Evolutionary conservation across 2,113 vertebrate genomes (phyloP), one percentile per base, ranked within the genome.

Genomic region (Sclerurus mexicanus): DNA sequence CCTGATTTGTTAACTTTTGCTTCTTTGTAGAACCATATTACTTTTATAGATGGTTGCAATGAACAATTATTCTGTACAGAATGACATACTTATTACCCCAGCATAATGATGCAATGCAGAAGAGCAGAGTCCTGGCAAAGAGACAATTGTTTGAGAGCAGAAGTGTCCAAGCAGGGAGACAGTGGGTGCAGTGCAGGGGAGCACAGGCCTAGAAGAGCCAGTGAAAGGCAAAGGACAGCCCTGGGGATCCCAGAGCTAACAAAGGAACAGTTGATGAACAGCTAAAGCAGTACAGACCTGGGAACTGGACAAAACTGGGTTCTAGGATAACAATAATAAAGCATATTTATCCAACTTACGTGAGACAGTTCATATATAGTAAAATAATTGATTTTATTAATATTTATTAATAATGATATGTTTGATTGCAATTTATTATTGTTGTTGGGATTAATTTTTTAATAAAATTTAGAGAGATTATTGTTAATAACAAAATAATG

Each of bases 31-130:
- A 83, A 56, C 19, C 39, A 14, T 39, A 63, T n/a, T 71, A 14
- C 59, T 67, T 83, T 31, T 14, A 58, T 0, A 50, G 64, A 78
- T 18, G 30, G 64, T 5, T 71, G 39, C 47, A 85, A 33, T 35
- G 55, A 78, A 14, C 7, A 69, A 33, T 22, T 71, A 9, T 1
- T 78, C 39, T 39, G 28, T 16, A 31, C 39, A 58, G 37, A 73
- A 44, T 4, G 3, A 69, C 0, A 0, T 12, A 47, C 23, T 53
- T n/a, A 8, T 28, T 37, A 86, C 7, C 17, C 19, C 80, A 66
- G 12, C 16, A 22, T 1, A 64, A 33, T 0, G 1, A 25, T 2
- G 12, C 39, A 60, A 16, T 18, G 55, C 17, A n/a, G 50, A 64
- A 75, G 12, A 69, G 31, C 13, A 39, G 13, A 27, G 28, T 5